phyloP scores from a whole-genome alignment of 2,888 invertebrate species.

The Chymomyza amoena region DNA sequence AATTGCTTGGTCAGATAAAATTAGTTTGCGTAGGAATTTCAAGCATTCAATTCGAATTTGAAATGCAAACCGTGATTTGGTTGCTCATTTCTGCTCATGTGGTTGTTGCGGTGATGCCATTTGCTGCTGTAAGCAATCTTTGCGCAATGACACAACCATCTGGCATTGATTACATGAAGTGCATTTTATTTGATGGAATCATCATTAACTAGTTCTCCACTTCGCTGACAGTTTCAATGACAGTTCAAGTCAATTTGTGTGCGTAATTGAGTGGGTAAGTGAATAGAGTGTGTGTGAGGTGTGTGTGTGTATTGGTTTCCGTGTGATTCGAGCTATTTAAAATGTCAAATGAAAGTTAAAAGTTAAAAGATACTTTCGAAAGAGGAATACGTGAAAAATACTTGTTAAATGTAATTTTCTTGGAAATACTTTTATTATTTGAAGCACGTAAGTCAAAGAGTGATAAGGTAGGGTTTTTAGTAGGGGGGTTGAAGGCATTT shows the following conservation, averaged over 20 bases:
- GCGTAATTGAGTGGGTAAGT: background rate
- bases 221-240: background rate
- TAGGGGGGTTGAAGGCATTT: too few relatives aligned
- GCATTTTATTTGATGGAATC: constrained; percentile 37
- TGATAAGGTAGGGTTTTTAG: too few relatives aligned
- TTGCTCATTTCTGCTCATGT: background rate
- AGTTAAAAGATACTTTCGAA: too few relatives aligned
- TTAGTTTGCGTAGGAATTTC: background rate
- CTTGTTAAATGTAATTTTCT: too few relatives aligned
- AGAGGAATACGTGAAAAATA: too few relatives aligned
- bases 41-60: background rate
- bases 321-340: background rate
- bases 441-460: too few relatives aligned
- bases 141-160: constrained; percentile 33
- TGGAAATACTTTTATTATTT: too few relatives aligned
- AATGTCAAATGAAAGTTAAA: background rate
- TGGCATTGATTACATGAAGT: constrained; percentile 50
- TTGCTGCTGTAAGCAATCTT: constrained; percentile 36
- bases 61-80: background rate
- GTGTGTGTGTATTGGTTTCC: background rate
- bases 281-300: constrained; percentile 1
- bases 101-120: background rate
- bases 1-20: background rate
- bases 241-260: background rate
- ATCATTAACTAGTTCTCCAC: constrained; percentile 11